These are phyloP conservation scores for Haemorhous mexicanus DNA, from an alignment of 2,113 vertebrate genomes.

Conservation along the genomic window DNA sequence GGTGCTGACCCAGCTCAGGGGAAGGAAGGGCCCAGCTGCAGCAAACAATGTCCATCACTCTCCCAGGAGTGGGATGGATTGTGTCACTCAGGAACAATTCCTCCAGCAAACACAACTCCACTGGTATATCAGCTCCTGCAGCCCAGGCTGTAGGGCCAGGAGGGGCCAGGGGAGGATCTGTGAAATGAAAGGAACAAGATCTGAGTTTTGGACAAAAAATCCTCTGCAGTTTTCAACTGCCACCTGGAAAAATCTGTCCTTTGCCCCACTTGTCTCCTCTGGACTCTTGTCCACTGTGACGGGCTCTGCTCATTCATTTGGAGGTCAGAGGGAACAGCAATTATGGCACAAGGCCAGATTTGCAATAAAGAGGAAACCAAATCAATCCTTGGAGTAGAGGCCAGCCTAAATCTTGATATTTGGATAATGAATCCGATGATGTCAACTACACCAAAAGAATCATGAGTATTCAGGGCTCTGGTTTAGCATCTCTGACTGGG, in stretches of 20 bases:
- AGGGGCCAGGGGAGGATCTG: not conserved
- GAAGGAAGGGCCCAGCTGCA: not conserved
- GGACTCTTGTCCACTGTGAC: not conserved
- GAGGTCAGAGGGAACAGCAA: not conserved
- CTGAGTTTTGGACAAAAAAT: not conserved
- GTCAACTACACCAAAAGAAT: not conserved
- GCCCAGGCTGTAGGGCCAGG: not conserved
- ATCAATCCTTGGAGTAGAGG: not conserved
- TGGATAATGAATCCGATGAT: not conserved
- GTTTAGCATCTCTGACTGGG: constrained; percentile 7
- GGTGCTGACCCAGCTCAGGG: not conserved
- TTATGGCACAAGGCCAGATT: not conserved
- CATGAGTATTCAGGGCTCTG: not conserved
- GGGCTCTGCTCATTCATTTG: not conserved
- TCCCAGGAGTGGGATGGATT: not conserved
- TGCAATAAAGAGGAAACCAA: not conserved
- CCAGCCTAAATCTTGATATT: not conserved
- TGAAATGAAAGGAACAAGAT: not conserved
- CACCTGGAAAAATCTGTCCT: not conserved
- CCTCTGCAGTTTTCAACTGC: not conserved
- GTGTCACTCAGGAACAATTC: not conserved
- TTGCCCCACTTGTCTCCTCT: not conserved
- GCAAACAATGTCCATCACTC: not conserved
- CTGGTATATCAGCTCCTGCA: not conserved
- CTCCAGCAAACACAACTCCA: not conserved